phyloP scores from a whole-genome alignment of 2,797 vertebrate genomes.

The Manis crassicaudata region DNA sequence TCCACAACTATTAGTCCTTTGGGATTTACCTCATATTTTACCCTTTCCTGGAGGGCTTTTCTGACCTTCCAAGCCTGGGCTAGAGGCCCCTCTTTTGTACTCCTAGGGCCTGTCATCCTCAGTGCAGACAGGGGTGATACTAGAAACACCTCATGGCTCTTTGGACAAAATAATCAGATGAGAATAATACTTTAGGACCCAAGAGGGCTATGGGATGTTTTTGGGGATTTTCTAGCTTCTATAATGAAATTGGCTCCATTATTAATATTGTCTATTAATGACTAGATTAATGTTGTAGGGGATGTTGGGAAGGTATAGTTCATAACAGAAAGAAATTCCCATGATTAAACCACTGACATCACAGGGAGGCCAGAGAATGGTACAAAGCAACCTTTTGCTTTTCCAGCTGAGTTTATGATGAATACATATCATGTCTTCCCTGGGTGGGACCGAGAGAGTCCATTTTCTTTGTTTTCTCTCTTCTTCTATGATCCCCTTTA shows the following conservation, averaged over 20 bases:
- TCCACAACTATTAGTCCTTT: background rate
- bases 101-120: background rate
- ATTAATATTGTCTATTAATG: background rate
- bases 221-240: background rate
- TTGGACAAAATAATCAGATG: background rate
- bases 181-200: background rate
- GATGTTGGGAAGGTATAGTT: background rate
- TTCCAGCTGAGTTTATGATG: background rate
- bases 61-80: background rate
- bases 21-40: background rate
- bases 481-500: background rate
- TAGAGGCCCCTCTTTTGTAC: background rate
- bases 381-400: background rate
- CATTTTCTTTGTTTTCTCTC: background rate
- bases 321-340: background rate
- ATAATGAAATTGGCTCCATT: background rate
- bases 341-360: background rate
- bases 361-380: background rate
- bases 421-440: background rate
- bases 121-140: background rate
- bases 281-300: background rate
- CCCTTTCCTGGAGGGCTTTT: background rate
- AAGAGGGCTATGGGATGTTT: background rate
- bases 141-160: background rate
- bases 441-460: background rate